These are phyloP conservation scores for Protosalanx chinensis DNA, from an alignment of 2,797 vertebrate species.

Conservation along the genomic window DNA sequence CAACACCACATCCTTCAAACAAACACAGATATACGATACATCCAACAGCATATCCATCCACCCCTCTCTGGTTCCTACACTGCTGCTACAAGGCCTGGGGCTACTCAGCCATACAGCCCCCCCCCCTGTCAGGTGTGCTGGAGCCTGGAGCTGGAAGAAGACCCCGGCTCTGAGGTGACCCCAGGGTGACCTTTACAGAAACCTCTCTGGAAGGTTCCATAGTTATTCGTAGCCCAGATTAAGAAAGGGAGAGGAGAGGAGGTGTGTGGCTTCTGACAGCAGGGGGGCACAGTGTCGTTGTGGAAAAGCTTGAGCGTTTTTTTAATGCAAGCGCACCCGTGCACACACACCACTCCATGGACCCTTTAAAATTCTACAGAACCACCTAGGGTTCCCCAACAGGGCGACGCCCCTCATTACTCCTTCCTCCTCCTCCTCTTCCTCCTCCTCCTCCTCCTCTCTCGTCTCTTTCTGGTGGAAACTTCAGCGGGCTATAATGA, in stretches of 20 bases:
- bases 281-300: constrained; percentile 8
- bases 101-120: neutral
- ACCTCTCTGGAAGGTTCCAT: neutral
- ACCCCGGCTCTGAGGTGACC: neutral
- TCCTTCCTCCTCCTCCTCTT: constrained; percentile 2
- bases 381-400: constrained; percentile 11
- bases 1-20: constrained; percentile 27
- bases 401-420: constrained; percentile 28
- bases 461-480: constrained; percentile 25
- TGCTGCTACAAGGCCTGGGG: constrained; percentile 17
- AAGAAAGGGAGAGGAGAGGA: constrained; percentile 12
- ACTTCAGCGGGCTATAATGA: constrained; percentile 42
- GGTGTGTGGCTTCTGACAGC: constrained; percentile 29
- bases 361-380: constrained; percentile 46
- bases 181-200: neutral
- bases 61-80: neutral
- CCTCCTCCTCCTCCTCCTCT: neutral
- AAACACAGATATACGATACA: neutral
- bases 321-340: neutral
- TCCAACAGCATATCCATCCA: too few species aligned
- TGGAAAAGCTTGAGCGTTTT: constrained; percentile 28
- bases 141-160: neutral
- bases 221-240: constrained; percentile 3
- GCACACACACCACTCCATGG: constrained; percentile 10
- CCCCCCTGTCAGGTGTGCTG: too few species aligned